phyloP scores from a whole-genome alignment of 1,140 invertebrate genomes.

The Proctacanthus coquilletti region DNA sequence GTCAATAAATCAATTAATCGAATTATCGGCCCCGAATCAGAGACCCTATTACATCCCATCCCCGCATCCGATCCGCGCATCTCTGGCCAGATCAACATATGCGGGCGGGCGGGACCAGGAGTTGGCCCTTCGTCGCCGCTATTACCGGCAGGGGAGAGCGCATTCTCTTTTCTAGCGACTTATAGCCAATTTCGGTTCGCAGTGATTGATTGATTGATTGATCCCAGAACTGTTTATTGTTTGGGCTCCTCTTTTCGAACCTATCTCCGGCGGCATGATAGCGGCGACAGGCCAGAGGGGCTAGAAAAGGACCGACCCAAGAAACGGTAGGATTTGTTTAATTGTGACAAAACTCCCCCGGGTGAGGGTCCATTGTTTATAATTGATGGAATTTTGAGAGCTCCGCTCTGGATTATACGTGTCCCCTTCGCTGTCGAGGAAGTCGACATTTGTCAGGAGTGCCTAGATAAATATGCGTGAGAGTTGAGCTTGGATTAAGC shows the following conservation, averaged over 20 bases:
- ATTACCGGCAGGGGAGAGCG: too few relatives aligned
- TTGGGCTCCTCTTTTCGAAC: neutral
- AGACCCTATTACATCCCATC: neutral
- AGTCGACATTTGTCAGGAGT: too few relatives aligned
- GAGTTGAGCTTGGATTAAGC: too few relatives aligned
- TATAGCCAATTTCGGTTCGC: neutral
- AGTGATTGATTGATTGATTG: conserved; percentile 1
- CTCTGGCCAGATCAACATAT: neutral
- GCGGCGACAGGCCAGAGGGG: too few relatives aligned
- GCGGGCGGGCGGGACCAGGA: neutral
- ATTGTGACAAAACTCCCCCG: neutral
- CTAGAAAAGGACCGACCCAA: neutral
- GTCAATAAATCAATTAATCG: conserved; percentile 1
- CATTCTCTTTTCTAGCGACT: too few relatives aligned
- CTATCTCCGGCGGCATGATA: neutral
- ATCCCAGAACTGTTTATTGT: neutral
- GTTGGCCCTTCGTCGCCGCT: neutral
- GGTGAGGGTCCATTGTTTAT: neutral
- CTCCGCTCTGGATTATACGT: neutral
- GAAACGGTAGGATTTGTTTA: neutral
- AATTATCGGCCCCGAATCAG: neutral
- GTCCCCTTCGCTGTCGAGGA: too few relatives aligned
- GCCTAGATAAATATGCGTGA: too few relatives aligned
- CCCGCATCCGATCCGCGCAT: neutral
- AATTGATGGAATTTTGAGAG: neutral